Evolutionary conservation across 1,140 invertebrate genomes (phyloP), one percentile per base, ranked within the genome.

Genomic region (Drosophila miranda): DNA sequence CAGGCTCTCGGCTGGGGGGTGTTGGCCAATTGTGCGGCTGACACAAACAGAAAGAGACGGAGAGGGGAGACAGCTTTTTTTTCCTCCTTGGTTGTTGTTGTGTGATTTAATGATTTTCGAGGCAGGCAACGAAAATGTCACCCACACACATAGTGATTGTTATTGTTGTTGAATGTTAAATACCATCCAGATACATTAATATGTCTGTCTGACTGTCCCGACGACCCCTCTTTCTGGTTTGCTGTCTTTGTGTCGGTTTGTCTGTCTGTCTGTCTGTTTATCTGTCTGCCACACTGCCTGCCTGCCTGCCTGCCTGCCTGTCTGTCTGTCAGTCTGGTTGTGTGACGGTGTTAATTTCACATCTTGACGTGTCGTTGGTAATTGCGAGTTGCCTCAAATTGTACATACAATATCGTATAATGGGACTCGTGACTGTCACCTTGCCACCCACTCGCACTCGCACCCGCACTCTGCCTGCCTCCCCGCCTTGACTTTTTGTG

Each of bases 141-240:
- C 78, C 77, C 74, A 62, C 68, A 77, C 73, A 75, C 69, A 23
- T 51, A 11, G 49, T 58, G 53, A 69, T 45, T 81, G 69, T 86
- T 87, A 86, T 86, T 87, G 78, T 87, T 86, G 82, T 75, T 87
- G 82, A 87, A 87, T 87, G 82, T 87, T 87, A 87, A 87, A 87
- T 87, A 87, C 82, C 81, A 86, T 69, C 78, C 81, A 86, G 73
- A 84, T 81, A 87, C 82, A 87, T 87, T 87, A 87, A 87, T 87
- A 87, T 82, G 81, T 87, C 77, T 80, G 76, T 56, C 50, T 69
- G 61, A 44, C 28, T 30, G 28, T 30, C 28, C 9, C 28, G 28
- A 55, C 38, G 53, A 41, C 28, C 44, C 45, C 46, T 58, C 55
- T 49, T 42, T 43, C 53, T 38, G 11, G 13, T 11, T 78, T 82